A percentile compares a stretch with the other conserved stretches of the same genome.
Evolutionary conservation across 1,140 invertebrate species (phyloP).

Genomic region (Ceratoteleas bidentatus): DNA sequence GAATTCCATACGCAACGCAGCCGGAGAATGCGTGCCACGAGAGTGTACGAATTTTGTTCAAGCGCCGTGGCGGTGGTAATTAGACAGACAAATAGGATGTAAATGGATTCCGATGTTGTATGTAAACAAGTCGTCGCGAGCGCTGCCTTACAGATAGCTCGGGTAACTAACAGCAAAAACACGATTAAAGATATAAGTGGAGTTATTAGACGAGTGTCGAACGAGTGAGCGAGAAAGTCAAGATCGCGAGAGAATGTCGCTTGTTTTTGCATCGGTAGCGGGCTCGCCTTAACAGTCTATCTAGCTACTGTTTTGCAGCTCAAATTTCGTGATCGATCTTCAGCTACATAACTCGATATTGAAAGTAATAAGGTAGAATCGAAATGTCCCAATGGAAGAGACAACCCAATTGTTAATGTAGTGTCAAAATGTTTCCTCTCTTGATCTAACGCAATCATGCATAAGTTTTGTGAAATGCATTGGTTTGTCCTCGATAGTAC

Average conservation of each 20-base stretch:
- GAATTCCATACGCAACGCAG: constrained; percentile 31
- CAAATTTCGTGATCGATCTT: too few relatives aligned
- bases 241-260: constrained; percentile 63
- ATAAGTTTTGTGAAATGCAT: too few relatives aligned
- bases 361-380: too few relatives aligned
- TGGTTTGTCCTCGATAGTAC: too few relatives aligned
- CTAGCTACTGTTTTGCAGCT: too few relatives aligned
- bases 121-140: constrained; percentile 31
- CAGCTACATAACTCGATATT: too few relatives aligned
- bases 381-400: too few relatives aligned
- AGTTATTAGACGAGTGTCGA: constrained; percentile 58
- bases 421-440: too few relatives aligned
- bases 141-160: not conserved
- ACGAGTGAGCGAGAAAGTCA: constrained; percentile 65
- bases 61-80: constrained; percentile 25
- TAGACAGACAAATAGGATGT: constrained; percentile 30
- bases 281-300: constrained; percentile 4
- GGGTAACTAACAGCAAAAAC: constrained; percentile 33
- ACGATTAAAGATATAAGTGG: constrained; percentile 52
- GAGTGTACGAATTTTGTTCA: constrained; percentile 30
- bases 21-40: constrained; percentile 10
- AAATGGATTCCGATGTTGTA: constrained; percentile 25
- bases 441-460: too few relatives aligned
- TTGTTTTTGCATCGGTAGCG: constrained; percentile 35
- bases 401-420: too few relatives aligned